Base-by-base conservation (phyloP, 30 jellyfish, hydroid and myxozoan species). In the Cassiopea andromeda region DNA sequence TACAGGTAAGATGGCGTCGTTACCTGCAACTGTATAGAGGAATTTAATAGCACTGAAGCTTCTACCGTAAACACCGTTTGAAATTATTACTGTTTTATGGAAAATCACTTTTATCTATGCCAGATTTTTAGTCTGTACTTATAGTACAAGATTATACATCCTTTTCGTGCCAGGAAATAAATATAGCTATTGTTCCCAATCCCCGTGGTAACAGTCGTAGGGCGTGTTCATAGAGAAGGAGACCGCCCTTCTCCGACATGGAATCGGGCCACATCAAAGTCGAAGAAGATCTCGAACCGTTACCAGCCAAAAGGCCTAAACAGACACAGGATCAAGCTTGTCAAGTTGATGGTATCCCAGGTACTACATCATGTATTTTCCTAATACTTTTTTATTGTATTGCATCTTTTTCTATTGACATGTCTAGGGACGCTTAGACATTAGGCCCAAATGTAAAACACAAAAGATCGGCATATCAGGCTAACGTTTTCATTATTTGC, bases 301-400 rank as follows among this genome's bases (percentile, higher is more conserved):
- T 74, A 18, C 84, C 91, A 83, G 84, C 89, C 18, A 86, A 86
- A 58, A 86, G 76, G 79, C 88, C 87, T 16, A 83, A 75, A 68
- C 86, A 79, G 76, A 91, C 94, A 1, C 94, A 91, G 78, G 97
- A 91, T 84, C 97, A 91, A 74, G 97, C 97, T 17, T 91, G 97
- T 66, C 97, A 91, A 87, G 89, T 91, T 44, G 97, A 84, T 79
- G 94, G 94, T 18, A 85, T 84, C 18, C 91, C 94, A 84, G 94
- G 97, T 91, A 74, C 14, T 60, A 18, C 10, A 79, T 43, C 38
- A 3, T 45, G 15, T 9, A 17, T 64, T 64, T 9, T 64, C 43
- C 15, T 4, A 5, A 7, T 64, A 13, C 15, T 64, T 64, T 64
- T 13, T 64, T 4, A 17, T 64, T 64, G 73, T 14, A 64, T 9